Evolutionary conservation across 1,140 invertebrate genomes (phyloP).

Genomic region (Rhopalosiphum maidis): DNA sequence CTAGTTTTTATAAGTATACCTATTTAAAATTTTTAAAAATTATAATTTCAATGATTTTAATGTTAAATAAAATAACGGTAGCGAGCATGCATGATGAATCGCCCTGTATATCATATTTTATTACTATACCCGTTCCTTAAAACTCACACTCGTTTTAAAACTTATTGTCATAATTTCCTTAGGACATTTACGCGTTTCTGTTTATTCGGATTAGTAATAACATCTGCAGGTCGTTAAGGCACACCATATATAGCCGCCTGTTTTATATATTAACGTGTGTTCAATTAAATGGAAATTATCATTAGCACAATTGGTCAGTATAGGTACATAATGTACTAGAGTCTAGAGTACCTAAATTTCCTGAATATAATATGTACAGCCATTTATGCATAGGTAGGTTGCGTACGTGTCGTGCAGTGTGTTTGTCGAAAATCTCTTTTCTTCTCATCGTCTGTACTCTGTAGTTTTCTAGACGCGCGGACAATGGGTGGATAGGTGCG

Average conservation of each 20-base stretch:
- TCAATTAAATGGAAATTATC: slow-evolving; percentile 47
- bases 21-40: not conserved
- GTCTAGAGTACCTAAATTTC: not conserved
- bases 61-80: not conserved
- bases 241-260: not conserved
- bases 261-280: not conserved
- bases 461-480: not conserved
- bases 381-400: not conserved
- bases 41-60: not conserved
- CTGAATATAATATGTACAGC: not conserved
- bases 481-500: slow-evolving; percentile 3
- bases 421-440: slow-evolving; percentile 16
- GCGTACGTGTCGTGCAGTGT: not conserved
- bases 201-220: not conserved
- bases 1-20: not conserved
- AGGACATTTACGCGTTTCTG: not conserved
- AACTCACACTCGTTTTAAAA: not conserved
- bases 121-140: not conserved
- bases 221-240: not conserved
- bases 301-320: slow-evolving; percentile 32
- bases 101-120: not conserved
- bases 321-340: not conserved
- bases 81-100: not conserved
- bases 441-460: not conserved
- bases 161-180: not conserved